phyloP scores from a whole-genome alignment of 2,888 invertebrate species.

The Polia nebulosa region DNA sequence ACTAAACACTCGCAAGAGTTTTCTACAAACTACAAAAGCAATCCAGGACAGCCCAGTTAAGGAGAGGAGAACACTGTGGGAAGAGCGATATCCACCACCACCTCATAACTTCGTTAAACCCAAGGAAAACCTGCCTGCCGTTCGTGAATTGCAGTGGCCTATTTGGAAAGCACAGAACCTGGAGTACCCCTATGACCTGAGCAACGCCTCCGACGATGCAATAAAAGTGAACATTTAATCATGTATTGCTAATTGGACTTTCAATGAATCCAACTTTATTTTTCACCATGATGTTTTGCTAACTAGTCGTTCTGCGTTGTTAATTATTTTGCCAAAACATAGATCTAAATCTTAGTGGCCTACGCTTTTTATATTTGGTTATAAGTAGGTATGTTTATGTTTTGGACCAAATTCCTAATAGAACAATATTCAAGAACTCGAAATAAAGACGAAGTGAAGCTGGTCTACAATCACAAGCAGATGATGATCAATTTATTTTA shows the following conservation, averaged over 20 bases:
- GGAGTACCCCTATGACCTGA: too few species aligned
- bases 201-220: neutral
- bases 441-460: neutral
- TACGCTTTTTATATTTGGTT: slow-evolving; percentile 2
- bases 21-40: too few species aligned
- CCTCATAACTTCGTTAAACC: too few species aligned
- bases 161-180: too few species aligned
- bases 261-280: neutral
- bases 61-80: too few species aligned
- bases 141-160: too few species aligned
- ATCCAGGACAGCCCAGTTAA: too few species aligned
- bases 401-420: slow-evolving; percentile 35
- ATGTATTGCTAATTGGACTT: neutral
- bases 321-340: slow-evolving; percentile 3
- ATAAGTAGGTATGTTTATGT: neutral
- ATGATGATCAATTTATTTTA: slow-evolving; percentile 8
- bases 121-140: too few species aligned
- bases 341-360: slow-evolving; percentile 5
- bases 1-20: too few species aligned
- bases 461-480: slow-evolving; percentile 7
- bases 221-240: too few species aligned
- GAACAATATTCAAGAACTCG: neutral
- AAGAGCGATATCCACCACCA: too few species aligned
- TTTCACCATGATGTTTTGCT: neutral
- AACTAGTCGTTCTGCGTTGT: neutral